A percentile compares a stretch with the other conserved stretches of the same genome.
These are phyloP conservation scores for Chrysogorgia sp. DNA, from an alignment of 92 coral and sea anemone species.

Conservation along the genomic window DNA sequence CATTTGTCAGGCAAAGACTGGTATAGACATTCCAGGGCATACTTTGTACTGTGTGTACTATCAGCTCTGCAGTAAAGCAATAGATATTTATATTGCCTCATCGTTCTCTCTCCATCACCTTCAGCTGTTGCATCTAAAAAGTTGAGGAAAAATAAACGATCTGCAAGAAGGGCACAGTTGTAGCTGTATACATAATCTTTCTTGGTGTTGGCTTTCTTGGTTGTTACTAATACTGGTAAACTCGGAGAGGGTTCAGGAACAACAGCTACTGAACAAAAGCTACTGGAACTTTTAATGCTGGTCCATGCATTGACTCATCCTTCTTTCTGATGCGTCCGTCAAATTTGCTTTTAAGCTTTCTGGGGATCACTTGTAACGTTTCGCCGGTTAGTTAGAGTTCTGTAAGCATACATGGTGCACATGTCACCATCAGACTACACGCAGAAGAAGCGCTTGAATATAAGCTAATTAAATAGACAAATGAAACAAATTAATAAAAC, in stretches of 20 bases:
- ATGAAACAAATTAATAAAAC: too few species aligned
- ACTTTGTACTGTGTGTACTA: conserved; percentile 47
- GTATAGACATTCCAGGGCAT: conserved; percentile 56
- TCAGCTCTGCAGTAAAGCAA: conserved; percentile 55
- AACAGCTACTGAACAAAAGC: background rate
- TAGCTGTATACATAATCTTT: conserved; percentile 38
- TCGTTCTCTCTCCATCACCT: conserved; percentile 49
- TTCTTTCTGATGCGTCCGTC: background rate
- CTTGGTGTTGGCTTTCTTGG: background rate
- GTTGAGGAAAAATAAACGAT: conserved; percentile 43
- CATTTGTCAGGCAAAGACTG: conserved; percentile 12
- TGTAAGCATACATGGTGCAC: conserved; percentile 49
- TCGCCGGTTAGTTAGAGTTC: conserved; percentile 48
- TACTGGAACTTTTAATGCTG: background rate
- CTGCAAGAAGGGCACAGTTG: conserved; percentile 43
- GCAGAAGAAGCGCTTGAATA: conserved; percentile 40
- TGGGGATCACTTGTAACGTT: conserved; percentile 58
- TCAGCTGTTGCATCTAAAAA: conserved; percentile 49
- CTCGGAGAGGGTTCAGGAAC: background rate
- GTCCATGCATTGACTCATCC: background rate
- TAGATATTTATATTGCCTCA: conserved; percentile 52
- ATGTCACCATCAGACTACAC: conserved; percentile 38
- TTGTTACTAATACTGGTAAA: background rate
- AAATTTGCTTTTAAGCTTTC: conserved; percentile 7
- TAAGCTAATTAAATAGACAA: conserved; percentile 24